These are phyloP conservation scores for Hafferia zeledoni DNA, from an alignment of 2,797 vertebrate species.

Conservation along the genomic window DNA sequence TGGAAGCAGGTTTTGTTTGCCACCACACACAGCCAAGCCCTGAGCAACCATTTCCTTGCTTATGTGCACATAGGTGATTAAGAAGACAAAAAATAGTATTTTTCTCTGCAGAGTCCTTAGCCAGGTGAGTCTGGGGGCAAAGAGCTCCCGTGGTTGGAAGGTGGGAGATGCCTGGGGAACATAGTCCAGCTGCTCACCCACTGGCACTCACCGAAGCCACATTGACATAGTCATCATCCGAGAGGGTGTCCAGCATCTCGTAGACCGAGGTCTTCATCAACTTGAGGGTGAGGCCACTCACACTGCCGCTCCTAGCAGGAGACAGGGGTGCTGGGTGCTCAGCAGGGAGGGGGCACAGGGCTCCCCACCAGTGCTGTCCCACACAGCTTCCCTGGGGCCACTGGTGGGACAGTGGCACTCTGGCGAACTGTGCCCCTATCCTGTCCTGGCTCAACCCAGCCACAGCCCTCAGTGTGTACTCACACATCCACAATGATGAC, in stretches of 20 bases:
- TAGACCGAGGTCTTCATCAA: conserved; percentile 96
- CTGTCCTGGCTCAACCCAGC: neutral
- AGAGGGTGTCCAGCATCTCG: conserved; percentile 96
- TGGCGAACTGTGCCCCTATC: accelerated
- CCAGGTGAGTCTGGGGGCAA: neutral
- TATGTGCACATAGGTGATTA: neutral
- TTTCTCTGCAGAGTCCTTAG: neutral
- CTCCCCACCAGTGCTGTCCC: neutral
- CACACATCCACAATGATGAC: conserved; percentile 99
- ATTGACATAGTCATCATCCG: conserved; percentile 96
- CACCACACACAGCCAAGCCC: accelerated
- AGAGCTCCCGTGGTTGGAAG: neutral
- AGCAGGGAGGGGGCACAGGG: accelerated
- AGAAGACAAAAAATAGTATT: neutral
- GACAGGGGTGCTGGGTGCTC: neutral
- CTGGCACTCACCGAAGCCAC: conserved; percentile 87
- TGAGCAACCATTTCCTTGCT: neutral
- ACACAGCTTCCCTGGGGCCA: neutral
- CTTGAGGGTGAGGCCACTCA: conserved; percentile 95
- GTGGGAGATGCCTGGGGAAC: neutral
- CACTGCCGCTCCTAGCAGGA: conserved; percentile 90
- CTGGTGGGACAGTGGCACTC: neutral
- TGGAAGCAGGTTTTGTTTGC: neutral
- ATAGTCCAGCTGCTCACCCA: accelerated
- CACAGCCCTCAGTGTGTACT: conserved; percentile 69